These are phyloP conservation scores for Amblyornis subalaris DNA, from an alignment of 2,113 vertebrate species.

Conservation along the genomic window DNA sequence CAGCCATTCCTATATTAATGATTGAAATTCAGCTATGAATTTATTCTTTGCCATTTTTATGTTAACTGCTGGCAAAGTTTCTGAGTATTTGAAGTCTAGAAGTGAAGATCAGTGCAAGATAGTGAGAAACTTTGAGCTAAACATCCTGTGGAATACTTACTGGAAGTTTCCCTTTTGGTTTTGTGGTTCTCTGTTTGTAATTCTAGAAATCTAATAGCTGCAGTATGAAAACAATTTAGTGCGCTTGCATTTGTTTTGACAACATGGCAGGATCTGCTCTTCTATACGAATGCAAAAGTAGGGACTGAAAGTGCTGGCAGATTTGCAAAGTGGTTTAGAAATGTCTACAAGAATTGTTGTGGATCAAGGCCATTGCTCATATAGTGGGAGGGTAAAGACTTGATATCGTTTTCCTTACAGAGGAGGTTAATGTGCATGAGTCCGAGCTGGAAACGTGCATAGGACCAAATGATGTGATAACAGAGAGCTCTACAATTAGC, in stretches of 20 bases:
- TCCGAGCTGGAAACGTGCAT: fast-evolving
- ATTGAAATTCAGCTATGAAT: not conserved
- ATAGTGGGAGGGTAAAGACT: not conserved
- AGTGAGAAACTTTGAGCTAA: not conserved
- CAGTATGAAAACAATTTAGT: not conserved
- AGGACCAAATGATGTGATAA: not conserved
- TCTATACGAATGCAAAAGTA: not conserved
- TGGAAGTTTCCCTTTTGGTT: not conserved
- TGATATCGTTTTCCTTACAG: not conserved
- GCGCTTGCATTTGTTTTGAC: not conserved
- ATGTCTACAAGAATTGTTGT: not conserved
- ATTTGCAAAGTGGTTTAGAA: not conserved
- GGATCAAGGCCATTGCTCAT: not conserved
- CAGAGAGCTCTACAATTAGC: not conserved
- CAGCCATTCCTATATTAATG: not conserved
- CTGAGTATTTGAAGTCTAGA: not conserved
- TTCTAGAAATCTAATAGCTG: not conserved
- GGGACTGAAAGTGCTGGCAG: not conserved
- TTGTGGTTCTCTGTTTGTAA: not conserved
- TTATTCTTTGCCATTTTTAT: not conserved
- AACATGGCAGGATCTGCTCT: not conserved
- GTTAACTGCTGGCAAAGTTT: not conserved
- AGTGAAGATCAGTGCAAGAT: not conserved
- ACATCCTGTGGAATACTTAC: not conserved
- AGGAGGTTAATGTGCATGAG: not conserved